Percentiles rank a stretch among this genome's conserved stretches.
phyloP scores from a whole-genome alignment of 2,888 invertebrate genomes.

The Cremastinae sp. region DNA sequence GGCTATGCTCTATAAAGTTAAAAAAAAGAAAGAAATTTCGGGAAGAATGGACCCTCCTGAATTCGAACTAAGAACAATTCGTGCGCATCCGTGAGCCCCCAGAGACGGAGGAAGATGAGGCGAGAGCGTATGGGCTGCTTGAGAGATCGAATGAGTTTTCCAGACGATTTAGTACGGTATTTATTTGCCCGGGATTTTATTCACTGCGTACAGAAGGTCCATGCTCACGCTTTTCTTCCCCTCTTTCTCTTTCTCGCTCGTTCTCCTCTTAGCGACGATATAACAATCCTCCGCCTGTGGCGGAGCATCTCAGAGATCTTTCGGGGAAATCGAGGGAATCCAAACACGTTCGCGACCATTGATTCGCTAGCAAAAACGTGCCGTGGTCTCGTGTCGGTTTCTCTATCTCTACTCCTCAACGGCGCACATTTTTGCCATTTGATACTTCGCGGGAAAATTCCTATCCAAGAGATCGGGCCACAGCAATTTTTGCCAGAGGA shows the following conservation, averaged over 20 bases:
- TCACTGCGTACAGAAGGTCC: conserved; percentile 54
- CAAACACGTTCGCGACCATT: conserved; percentile 58
- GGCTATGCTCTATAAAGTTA: conserved; percentile 21
- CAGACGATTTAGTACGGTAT: conserved; percentile 75
- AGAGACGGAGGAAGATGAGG: conserved; percentile 40
- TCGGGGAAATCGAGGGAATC: conserved; percentile 44
- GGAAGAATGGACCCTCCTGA: conserved; percentile 50
- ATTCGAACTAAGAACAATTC: conserved; percentile 61
- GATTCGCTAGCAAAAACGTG: conserved; percentile 47
- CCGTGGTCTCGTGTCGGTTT: conserved; percentile 47
- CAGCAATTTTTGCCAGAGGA: conserved; percentile 23
- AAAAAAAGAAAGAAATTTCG: conserved; percentile 33
- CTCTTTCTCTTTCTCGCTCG: conserved; percentile 6
- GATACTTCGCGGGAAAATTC: conserved; percentile 2
- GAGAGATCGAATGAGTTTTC: conserved; percentile 75
- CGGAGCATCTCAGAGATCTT: conserved; percentile 49
- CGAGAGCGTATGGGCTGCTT: conserved; percentile 57
- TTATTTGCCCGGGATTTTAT: conserved; percentile 69
- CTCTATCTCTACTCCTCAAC: conserved; percentile 23
- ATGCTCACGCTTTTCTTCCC: conserved; percentile 23
- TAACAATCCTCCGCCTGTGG: conserved; percentile 30
- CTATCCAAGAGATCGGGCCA: conserved; percentile 30
- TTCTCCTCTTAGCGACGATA: conserved; percentile 22
- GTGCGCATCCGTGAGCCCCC: conserved; percentile 48
- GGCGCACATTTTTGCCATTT: conserved; percentile 35